Evolutionary conservation across 1,140 invertebrate genomes (phyloP), one percentile per base, ranked within the genome.

Genomic region (Anastatus disparis): DNA sequence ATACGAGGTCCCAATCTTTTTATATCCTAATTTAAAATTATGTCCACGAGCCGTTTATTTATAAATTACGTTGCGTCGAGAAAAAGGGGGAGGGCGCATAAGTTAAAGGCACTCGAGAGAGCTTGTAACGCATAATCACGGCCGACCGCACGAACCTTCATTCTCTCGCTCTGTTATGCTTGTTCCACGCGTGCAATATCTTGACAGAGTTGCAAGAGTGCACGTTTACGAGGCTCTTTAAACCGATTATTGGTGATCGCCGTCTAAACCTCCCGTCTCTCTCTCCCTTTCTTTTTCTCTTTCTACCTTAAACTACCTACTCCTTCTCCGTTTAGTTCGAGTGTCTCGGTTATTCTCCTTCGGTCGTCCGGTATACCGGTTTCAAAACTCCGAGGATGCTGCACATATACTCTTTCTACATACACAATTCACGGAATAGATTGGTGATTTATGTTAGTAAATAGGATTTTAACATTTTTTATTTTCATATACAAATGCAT

Each of bases 201-300:
- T 1, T 50, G 66, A 70, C 66, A 64, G 59, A 73, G 61, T 73
- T 65, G 52, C 71, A 35, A 46, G 61, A 50, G 71, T 27, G 52
- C 62, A 63, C 64, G 31, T 68, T 74, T 71, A 69, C 70, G 69
- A 71, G 73, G 46, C 66, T 74, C 65, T 71, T 74, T 71, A 68
- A 70, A 69, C 38, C 70, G 73, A 74, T 74, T 74, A 74, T 72
- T 65, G 63, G 65, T 62, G 65, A 71, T 74, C 61, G 73, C n/a
- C 20, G n/a, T 58, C 53, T 48, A 40, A 29, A 4, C n/a, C 58
- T 44, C 27, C 20, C 31, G 35, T 35, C 35, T 24, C 50, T 2
- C 50, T n/a, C 63, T 44, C 35, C n/a, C 29, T 10, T 7, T 26
- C 40, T 42, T 10, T 42, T 42, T 22, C 13, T 2, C 46, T 50